Conservation (phyloP, 2,113 vertebrate species). For the Lethenteron reissneri region DNA sequence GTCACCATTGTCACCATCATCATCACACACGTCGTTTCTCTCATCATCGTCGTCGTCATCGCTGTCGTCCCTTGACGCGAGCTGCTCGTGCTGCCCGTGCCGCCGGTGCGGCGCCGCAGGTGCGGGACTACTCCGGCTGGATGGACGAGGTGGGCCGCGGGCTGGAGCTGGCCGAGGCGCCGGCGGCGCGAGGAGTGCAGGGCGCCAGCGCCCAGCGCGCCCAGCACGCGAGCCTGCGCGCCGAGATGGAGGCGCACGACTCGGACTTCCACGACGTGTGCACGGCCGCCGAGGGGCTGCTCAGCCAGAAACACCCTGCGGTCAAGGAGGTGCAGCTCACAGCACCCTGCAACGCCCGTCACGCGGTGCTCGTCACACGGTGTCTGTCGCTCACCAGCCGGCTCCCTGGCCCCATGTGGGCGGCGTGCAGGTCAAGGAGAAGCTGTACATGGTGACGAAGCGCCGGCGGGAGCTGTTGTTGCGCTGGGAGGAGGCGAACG, state of each 20-base stretch:
- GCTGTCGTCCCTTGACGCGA: no score
- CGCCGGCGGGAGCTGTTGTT: conserved; percentile 25
- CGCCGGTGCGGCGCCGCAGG: conserved; percentile 14
- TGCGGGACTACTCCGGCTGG: conserved; percentile 43
- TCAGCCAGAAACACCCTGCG: conserved; percentile 17
- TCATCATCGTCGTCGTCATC: no score
- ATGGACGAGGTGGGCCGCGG: conserved; percentile 25
- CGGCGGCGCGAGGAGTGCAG: conserved; percentile 27
- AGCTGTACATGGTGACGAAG: conserved; percentile 24
- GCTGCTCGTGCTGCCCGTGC: no score
- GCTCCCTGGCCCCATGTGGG: not conserved
- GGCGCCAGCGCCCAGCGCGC: conserved; percentile 26
- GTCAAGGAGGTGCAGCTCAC: conserved; percentile 25
- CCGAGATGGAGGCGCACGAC: conserved; percentile 36
- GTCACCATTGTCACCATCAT: no score
- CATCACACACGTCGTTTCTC: no score
- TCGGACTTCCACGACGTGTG: conserved; percentile 23
- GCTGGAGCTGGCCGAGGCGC: conserved; percentile 32
- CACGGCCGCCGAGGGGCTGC: conserved; percentile 29
- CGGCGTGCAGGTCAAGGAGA: conserved; percentile 24
- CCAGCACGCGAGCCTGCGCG: conserved; percentile 38
- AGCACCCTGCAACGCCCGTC: not conserved
- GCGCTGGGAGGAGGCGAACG: conserved; percentile 36
- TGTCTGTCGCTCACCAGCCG: not conserved
- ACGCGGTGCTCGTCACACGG: not conserved